Conservation (phyloP, 2,888 invertebrate species). For the Eupithecia inturbata region DNA sequence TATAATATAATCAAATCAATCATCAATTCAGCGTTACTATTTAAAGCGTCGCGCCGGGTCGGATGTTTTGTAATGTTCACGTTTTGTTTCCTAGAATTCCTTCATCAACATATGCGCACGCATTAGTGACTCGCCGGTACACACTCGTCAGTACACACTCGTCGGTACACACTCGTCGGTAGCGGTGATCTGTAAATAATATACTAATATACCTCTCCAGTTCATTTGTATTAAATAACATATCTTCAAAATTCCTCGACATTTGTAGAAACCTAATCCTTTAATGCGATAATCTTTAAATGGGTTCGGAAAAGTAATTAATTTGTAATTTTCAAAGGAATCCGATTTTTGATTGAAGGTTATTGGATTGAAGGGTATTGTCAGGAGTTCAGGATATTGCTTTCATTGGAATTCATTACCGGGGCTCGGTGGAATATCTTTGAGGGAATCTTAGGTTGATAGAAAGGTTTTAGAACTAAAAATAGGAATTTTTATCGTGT, state of each 20-base stretch:
- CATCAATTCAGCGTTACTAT: too few species aligned
- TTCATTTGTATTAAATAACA: constrained; percentile 63
- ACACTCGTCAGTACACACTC: too few species aligned
- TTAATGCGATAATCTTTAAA: constrained; percentile 73
- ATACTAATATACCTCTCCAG: constrained; percentile 51
- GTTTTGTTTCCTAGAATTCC: too few species aligned
- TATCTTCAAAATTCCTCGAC: constrained; percentile 67
- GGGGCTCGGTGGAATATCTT: background rate
- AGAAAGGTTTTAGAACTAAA: background rate
- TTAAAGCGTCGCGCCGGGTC: too few species aligned
- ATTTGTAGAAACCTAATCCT: constrained; percentile 71
- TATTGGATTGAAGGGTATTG: background rate
- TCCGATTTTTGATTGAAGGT: constrained; percentile 37
- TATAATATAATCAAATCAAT: too few species aligned
- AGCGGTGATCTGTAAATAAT: too few species aligned
- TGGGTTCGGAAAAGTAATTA: constrained; percentile 67
- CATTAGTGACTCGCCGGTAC: too few species aligned
- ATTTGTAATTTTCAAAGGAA: constrained; percentile 51
- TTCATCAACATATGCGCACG: too few species aligned
- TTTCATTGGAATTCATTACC: constrained; percentile 20
- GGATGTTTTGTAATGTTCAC: too few species aligned
- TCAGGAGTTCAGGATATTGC: constrained; percentile 32
- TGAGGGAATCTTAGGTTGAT: background rate
- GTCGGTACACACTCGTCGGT: too few species aligned
- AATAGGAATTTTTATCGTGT: background rate